These are phyloP conservation scores for Propsilocerus akamusi DNA, from an alignment of 1,140 invertebrate genomes.

Conservation along the genomic window DNA sequence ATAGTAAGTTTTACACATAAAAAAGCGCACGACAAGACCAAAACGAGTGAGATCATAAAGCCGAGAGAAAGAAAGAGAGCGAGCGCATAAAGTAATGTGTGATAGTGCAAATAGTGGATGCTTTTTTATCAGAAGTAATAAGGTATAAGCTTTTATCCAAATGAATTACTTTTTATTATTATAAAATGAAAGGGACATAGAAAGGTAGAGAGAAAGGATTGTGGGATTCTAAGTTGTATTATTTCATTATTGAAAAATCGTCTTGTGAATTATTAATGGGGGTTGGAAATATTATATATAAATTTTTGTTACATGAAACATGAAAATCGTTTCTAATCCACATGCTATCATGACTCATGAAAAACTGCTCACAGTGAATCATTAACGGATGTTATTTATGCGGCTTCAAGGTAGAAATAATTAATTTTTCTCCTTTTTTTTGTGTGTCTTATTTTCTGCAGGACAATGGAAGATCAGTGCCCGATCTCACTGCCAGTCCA, in stretches of 20 bases:
- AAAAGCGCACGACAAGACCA: not conserved
- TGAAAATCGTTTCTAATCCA: not conserved
- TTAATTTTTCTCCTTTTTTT: no score
- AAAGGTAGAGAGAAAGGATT: not conserved
- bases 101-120: constrained; percentile 44
- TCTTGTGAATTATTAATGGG: not conserved
- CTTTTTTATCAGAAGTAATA: constrained; percentile 33
- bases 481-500: constrained; percentile 73
- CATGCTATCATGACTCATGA: not conserved
- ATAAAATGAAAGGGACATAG: not conserved
- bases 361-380: no score
- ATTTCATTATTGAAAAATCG: not conserved
- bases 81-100: constrained; percentile 41
- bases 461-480: constrained; percentile 73
- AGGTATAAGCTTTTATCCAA: constrained; percentile 7
- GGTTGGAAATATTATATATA: not conserved
- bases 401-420: no score
- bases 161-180: not conserved
- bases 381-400: no score
- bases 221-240: not conserved
- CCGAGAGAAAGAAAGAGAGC: constrained; percentile 20
- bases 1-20: constrained; percentile 10
- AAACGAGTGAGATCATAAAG: constrained; percentile 9
- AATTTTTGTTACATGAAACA: constrained; percentile 9
- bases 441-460: no score